Evolutionary conservation across 2,797 vertebrate genomes (phyloP).

Genomic region (Coluber constrictor): DNA sequence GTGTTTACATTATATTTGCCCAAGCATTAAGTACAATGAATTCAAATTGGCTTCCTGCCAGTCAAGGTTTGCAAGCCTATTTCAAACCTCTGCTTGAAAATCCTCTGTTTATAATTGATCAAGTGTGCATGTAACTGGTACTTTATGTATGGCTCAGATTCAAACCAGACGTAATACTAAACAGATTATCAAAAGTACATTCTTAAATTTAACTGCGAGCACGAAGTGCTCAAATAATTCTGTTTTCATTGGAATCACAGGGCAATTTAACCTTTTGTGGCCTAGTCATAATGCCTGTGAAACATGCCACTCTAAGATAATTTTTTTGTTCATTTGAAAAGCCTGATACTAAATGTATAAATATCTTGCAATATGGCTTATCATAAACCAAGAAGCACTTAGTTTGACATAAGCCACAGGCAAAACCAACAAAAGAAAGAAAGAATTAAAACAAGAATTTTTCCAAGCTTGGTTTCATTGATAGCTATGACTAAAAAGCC

Average conservation of each 20-base stretch:
- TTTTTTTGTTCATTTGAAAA: neutral
- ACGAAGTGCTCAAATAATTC: neutral
- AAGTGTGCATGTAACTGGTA: neutral
- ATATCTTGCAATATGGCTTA: neutral
- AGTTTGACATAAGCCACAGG: neutral
- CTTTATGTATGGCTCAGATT: neutral
- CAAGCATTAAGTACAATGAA: neutral
- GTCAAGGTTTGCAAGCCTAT: neutral
- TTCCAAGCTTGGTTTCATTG: neutral
- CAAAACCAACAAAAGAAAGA: neutral
- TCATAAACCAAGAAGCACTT: neutral
- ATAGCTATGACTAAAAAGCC: neutral
- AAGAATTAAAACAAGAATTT: neutral
- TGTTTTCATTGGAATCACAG: neutral
- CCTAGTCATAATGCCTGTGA: neutral
- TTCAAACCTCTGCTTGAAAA: neutral
- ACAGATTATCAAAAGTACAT: neutral
- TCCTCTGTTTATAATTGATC: neutral
- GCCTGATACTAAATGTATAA: neutral
- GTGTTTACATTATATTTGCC: neutral
- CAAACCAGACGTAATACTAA: neutral
- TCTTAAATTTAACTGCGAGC: neutral
- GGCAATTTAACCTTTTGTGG: neutral
- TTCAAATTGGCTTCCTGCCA: neutral
- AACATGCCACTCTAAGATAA: neutral